Conservation (phyloP, 2,888 invertebrate genomes). For the Fabriciana adippe region DNA sequence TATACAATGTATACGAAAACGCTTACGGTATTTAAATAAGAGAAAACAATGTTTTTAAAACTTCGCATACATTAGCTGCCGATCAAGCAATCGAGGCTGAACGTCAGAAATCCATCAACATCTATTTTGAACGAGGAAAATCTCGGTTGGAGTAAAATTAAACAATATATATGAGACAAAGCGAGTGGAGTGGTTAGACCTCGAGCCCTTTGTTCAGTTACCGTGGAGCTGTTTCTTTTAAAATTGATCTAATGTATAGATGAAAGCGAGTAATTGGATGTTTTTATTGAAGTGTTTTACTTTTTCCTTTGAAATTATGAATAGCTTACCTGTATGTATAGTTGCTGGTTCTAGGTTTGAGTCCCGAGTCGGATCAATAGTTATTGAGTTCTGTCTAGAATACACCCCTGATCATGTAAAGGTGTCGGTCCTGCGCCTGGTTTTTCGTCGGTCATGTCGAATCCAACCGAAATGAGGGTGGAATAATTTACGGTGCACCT, state of each 20-base stretch:
- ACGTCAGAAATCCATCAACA: conserved; percentile 24
- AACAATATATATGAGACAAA: conserved; percentile 74
- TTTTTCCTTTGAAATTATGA: no score
- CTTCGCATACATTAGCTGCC: conserved; percentile 15
- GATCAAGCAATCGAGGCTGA: conserved; percentile 23
- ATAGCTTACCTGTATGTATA: no score
- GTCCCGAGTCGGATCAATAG: no score
- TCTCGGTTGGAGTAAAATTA: conserved; percentile 33
- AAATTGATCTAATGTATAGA: conserved; percentile 40
- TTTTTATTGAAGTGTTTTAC: no score
- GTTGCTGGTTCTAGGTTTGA: no score
- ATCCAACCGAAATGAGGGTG: no score
- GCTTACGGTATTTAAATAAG: conserved; percentile 1
- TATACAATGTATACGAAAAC: not conserved
- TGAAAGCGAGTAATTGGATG: not conserved
- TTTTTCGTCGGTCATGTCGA: no score
- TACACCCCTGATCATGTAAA: no score
- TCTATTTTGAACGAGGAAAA: conserved; percentile 23
- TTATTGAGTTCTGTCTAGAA: no score
- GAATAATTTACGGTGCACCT: no score
- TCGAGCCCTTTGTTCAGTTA: conserved; percentile 65
- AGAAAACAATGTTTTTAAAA: conserved; percentile 7
- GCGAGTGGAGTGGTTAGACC: conserved; percentile 64
- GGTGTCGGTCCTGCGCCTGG: no score
- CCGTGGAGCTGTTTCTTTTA: conserved; percentile 62